Percentiles rank a stretch among this genome's conserved stretches.
Evolutionary conservation across 2,113 vertebrate genomes (phyloP).

Genomic region (Falco punctatus): DNA sequence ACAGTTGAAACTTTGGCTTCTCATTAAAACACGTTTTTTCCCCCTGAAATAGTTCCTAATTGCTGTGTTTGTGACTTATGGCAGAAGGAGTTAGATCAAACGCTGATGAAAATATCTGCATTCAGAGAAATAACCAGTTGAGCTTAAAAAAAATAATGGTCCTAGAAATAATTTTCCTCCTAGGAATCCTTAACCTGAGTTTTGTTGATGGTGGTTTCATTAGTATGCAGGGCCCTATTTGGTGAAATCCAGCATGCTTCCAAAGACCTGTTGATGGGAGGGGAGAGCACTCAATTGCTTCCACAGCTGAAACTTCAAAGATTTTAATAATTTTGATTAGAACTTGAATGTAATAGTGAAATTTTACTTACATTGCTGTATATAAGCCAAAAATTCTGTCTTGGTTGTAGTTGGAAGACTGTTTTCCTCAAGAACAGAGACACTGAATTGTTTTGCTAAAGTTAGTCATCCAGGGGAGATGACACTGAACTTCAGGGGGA

Average conservation of each 20-base stretch:
- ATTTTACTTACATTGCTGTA: neutral
- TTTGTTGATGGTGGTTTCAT: neutral
- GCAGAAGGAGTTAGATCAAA: neutral
- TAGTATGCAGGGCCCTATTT: neutral
- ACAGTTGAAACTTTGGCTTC: neutral
- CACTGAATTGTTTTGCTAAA: neutral
- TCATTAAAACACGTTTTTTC: neutral
- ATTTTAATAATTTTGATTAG: neutral
- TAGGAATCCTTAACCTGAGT: neutral
- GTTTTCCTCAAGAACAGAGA: neutral
- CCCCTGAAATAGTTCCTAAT: neutral
- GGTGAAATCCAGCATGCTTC: neutral
- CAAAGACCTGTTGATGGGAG: neutral
- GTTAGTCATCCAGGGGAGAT: neutral
- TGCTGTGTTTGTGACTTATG: neutral
- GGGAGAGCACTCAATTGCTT: neutral
- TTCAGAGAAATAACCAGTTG: neutral
- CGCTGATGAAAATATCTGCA: neutral
- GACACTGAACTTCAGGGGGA: neutral
- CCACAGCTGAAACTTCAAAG: neutral
- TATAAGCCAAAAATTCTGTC: neutral
- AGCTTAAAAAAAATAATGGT: neutral
- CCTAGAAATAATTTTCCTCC: neutral
- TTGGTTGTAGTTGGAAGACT: neutral
- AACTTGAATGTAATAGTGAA: neutral